Percentiles rank a stretch among this genome's conserved stretches.
Conservation (phyloP, 2,113 vertebrate genomes). For the Ageneiosus marmoratus region DNA sequence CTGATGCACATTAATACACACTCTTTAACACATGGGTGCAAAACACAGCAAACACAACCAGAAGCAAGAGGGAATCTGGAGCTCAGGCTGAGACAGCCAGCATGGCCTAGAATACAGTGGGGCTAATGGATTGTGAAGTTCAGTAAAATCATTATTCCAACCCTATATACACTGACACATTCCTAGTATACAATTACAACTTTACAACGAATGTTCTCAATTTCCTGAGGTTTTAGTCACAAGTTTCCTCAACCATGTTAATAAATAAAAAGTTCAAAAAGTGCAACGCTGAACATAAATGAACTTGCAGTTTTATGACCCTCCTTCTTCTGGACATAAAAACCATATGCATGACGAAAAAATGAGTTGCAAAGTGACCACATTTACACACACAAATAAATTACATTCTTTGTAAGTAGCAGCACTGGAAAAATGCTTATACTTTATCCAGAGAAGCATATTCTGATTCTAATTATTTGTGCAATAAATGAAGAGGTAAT, state of each 20-base stretch:
- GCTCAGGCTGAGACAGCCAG: conserved; percentile 19
- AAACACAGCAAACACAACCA: conserved; percentile 59
- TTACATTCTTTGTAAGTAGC: background rate
- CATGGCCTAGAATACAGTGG: background rate
- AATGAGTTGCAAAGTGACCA: background rate
- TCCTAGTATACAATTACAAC: background rate
- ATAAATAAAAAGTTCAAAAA: background rate
- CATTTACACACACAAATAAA: background rate
- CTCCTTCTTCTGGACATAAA: conserved; percentile 7
- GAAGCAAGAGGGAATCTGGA: conserved; percentile 37
- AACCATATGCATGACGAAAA: background rate
- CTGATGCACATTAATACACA: conserved; percentile 30
- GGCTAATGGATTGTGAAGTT: background rate
- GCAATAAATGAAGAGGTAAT: background rate
- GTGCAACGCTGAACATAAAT: background rate
- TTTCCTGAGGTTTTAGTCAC: background rate
- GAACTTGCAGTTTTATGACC: background rate
- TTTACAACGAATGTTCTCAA: background rate
- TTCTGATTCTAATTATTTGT: background rate
- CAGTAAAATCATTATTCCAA: background rate
- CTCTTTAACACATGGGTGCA: conserved; percentile 44
- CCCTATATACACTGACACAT: background rate
- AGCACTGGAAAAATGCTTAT: background rate
- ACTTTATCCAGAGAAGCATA: background rate
- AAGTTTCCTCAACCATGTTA: background rate